These are phyloP conservation scores for Microtus oregoni DNA, from an alignment of 2,113 vertebrate species.

Conservation along the genomic window DNA sequence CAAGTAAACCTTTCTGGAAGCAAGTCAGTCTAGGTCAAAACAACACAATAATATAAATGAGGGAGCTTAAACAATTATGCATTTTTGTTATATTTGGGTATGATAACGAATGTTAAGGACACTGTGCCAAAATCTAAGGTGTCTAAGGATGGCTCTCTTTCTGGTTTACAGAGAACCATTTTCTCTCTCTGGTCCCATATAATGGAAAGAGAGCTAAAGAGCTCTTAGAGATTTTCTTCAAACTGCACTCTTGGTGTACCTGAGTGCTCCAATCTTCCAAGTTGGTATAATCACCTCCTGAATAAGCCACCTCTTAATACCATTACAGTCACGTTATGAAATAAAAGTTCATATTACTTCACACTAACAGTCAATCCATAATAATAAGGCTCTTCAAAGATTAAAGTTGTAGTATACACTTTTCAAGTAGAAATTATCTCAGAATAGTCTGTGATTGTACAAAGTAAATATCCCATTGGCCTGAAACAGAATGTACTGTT, in stretches of 20 bases:
- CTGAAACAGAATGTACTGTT: slow-evolving; percentile 13
- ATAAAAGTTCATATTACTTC: not conserved
- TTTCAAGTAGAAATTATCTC: not conserved
- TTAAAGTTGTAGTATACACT: not conserved
- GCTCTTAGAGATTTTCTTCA: not conserved
- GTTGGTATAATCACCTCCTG: not conserved
- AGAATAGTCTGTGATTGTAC: not conserved
- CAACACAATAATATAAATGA: not conserved
- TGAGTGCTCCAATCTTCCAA: not conserved
- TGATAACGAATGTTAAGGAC: not conserved
- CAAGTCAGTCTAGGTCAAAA: not conserved
- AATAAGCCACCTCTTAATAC: not conserved
- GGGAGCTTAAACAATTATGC: not conserved
- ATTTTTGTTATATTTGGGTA: not conserved
- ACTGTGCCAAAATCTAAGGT: not conserved
- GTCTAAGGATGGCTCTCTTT: not conserved
- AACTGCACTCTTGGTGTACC: not conserved
- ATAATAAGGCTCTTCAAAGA: not conserved
- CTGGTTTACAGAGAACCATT: not conserved
- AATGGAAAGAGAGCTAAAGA: not conserved
- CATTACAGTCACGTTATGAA: not conserved
- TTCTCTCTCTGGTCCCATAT: not conserved
- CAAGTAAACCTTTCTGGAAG: not conserved
- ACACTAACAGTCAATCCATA: not conserved
- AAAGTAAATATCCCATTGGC: not conserved